phyloP scores from a whole-genome alignment of 2,797 vertebrate species.

The Notolabrus celidotus region DNA sequence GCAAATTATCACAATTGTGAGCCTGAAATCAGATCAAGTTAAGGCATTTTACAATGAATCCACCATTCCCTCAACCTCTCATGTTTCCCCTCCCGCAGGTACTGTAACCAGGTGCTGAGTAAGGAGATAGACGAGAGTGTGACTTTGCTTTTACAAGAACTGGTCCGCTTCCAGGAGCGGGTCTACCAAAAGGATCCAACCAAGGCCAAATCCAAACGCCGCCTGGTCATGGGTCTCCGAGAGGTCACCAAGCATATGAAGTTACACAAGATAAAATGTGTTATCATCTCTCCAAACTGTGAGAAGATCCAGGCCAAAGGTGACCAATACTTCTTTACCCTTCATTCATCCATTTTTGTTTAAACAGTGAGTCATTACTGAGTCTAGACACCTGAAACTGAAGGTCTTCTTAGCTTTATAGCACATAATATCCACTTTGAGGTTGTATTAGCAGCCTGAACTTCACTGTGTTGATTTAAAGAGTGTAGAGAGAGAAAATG shows the following conservation, averaged over 20 bases:
- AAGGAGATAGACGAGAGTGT: conserved; percentile 99
- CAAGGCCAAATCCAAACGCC: conserved; percentile 95
- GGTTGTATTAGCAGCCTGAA: no score
- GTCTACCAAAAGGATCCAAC: conserved; percentile 97
- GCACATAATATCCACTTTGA: no score
- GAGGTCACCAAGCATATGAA: conserved; percentile 99
- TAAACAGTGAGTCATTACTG: no score
- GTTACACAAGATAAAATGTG: conserved; percentile 95
- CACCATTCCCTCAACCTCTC: background rate
- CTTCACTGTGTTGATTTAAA: no score
- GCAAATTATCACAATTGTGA: no score
- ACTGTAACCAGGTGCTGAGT: conserved; percentile 98
- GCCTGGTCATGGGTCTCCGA: conserved; percentile 97
- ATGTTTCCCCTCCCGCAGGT: conserved; percentile 80
- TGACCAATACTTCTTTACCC: conserved; percentile 46
- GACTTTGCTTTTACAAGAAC: conserved; percentile 94
- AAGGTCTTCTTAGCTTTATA: no score
- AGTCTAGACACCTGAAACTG: no score
- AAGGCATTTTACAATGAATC: no score
- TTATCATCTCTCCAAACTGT: conserved; percentile 99
- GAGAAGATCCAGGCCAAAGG: conserved; percentile 99
- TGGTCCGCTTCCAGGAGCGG: conserved; percentile 97
- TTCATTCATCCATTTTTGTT: background rate
- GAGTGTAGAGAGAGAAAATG: no score
- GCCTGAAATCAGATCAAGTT: no score